These are phyloP conservation scores for Diorhabda carinulata DNA, from an alignment of 1,140 invertebrate species.

Conservation along the genomic window DNA sequence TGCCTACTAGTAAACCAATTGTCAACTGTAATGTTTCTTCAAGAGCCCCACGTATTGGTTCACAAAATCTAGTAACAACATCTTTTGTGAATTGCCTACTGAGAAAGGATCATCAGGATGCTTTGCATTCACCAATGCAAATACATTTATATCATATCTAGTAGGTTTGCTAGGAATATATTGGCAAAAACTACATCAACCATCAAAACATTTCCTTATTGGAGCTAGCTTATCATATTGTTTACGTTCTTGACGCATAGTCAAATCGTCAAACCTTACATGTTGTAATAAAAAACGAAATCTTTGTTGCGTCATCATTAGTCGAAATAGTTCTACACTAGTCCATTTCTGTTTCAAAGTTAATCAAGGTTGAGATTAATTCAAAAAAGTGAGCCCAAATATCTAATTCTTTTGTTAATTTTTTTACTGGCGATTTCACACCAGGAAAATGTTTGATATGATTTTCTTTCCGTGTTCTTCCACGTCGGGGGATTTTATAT, in stretches of 20 bases:
- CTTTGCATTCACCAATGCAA: constrained; percentile 32
- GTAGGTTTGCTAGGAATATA: constrained; percentile 44
- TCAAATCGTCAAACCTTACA: constrained; percentile 40
- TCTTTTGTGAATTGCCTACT: too few species aligned
- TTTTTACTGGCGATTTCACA: too few species aligned
- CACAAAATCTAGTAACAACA: constrained; percentile 2
- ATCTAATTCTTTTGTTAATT: too few species aligned
- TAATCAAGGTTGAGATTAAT: too few species aligned
- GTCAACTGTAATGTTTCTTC: constrained; percentile 10
- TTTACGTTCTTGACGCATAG: constrained; percentile 34
- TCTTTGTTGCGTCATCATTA: constrained; percentile 28
- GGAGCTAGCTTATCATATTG: constrained; percentile 40
- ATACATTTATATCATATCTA: constrained; percentile 45
- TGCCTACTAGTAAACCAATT: constrained; percentile 13
- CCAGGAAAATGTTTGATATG: too few species aligned
- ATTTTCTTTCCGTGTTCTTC: too few species aligned
- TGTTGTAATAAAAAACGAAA: constrained; percentile 37
- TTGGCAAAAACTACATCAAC: constrained; percentile 45
- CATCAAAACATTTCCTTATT: constrained; percentile 42
- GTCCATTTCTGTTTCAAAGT: constrained; percentile 5
- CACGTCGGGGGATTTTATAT: too few species aligned
- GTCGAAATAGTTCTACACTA: too few species aligned
- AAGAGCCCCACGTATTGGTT: constrained; percentile 4
- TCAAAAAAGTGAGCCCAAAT: too few species aligned
- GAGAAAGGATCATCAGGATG: constrained; percentile 30